phyloP scores from a whole-genome alignment of 2,797 vertebrate species.

The Girardinus metallicus region DNA sequence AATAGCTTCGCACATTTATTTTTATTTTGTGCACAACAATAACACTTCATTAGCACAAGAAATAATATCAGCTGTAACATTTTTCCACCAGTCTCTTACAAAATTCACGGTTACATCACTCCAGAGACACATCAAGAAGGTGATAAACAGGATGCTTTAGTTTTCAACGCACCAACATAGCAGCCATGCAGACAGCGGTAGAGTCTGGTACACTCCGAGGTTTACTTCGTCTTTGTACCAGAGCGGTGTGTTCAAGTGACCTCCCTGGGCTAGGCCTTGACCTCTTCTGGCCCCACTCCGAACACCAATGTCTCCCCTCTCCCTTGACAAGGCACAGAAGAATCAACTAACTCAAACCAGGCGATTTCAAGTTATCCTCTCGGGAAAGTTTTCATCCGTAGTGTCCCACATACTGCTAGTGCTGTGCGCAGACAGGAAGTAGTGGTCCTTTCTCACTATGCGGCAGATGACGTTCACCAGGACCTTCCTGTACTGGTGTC shows the following conservation, averaged over 20 bases:
- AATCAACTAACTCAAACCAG: not conserved
- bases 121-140: slow-evolving; percentile 18
- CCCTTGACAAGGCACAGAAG: slow-evolving; percentile 4
- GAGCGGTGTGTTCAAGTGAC: slow-evolving; percentile 12
- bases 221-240: slow-evolving; percentile 18
- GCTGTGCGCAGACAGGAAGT: slow-evolving; percentile 77
- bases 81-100: not conserved
- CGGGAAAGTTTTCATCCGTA: slow-evolving; percentile 71
- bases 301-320: slow-evolving; percentile 26
- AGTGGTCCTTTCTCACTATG: slow-evolving; percentile 76
- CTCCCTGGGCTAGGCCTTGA: slow-evolving; percentile 30
- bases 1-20: slow-evolving; percentile 32
- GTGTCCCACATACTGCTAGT: slow-evolving; percentile 81
- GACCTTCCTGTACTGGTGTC: slow-evolving; percentile 84
- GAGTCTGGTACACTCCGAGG: slow-evolving; percentile 14
- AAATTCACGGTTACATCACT: slow-evolving; percentile 19
- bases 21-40: slow-evolving; percentile 10
- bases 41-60: slow-evolving; percentile 25
- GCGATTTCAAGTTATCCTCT: slow-evolving; percentile 61
- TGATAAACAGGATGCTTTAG: slow-evolving; percentile 10
- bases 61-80: slow-evolving; percentile 12
- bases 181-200: slow-evolving; percentile 29
- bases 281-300: slow-evolving; percentile 4
- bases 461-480: slow-evolving; percentile 77
- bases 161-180: slow-evolving; percentile 13